A percentile compares a stretch with the other conserved stretches of the same genome.
These are phyloP conservation scores for Cheilosia grossa DNA, from an alignment of 2,888 invertebrate species.

Conservation along the genomic window DNA sequence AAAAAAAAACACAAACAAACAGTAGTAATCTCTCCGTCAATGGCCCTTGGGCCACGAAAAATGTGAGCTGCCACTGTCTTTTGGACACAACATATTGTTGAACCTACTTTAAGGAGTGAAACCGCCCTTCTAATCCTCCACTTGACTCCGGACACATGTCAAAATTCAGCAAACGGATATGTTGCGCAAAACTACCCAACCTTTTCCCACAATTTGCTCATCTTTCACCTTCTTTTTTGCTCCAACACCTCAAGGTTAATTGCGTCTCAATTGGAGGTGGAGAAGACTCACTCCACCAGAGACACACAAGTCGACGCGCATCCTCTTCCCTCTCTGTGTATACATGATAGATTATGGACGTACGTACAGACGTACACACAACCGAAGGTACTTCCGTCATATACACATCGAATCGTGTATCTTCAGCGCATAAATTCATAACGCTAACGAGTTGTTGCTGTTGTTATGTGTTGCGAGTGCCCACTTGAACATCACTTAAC, in stretches of 20 bases:
- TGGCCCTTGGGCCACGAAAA: background rate
- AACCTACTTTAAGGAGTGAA: too few relatives aligned
- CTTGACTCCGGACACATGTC: constrained; percentile 10
- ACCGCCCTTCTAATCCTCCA: background rate
- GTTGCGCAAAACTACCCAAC: constrained; percentile 5
- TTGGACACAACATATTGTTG: background rate
- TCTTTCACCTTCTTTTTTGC: constrained; percentile 24
- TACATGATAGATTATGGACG: background rate
- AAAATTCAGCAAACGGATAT: constrained; percentile 17
- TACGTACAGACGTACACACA: background rate
- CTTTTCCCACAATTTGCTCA: constrained; percentile 27
- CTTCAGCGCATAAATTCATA: constrained; percentile 48
- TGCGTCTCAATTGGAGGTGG: constrained; percentile 54
- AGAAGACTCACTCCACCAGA: constrained; percentile 42
- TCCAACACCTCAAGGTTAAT: constrained; percentile 67
- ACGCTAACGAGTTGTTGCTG: constrained; percentile 34
- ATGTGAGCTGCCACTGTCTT: constrained; percentile 7
- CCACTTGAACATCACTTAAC: constrained; percentile 62
- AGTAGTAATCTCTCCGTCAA: constrained; percentile 9
- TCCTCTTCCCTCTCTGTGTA: constrained; percentile 13
- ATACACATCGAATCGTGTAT: constrained; percentile 23
- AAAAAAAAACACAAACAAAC: background rate
- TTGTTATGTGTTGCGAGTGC: constrained; percentile 57
- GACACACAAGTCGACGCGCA: constrained; percentile 19
- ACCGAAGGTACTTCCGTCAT: constrained; percentile 70